phyloP scores from a whole-genome alignment of 1,140 invertebrate genomes.

The Palaemon carinicauda region DNA sequence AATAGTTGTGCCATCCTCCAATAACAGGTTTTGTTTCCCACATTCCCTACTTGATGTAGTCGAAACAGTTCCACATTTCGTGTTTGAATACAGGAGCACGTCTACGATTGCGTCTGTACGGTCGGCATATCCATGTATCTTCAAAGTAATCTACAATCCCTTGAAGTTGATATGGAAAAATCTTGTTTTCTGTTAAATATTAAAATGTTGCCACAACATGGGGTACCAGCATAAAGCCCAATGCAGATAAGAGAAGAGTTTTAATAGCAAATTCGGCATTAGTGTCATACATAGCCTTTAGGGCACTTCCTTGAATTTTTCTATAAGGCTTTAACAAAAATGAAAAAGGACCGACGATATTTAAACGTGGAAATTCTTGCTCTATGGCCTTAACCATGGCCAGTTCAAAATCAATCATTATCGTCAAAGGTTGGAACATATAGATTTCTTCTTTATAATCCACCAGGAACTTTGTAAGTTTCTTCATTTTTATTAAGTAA shows the following conservation, averaged over 20 bases:
- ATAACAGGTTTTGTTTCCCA: too few species aligned
- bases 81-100: too few species aligned
- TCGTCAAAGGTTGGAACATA: too few species aligned
- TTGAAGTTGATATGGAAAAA: background rate
- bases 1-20: background rate
- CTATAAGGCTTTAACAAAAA: background rate
- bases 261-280: constrained; percentile 12
- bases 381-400: constrained; percentile 7
- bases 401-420: too few species aligned
- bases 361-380: constrained; percentile 1
- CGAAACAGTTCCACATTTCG: too few species aligned
- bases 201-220: background rate
- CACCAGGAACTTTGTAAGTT: background rate
- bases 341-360: too few species aligned
- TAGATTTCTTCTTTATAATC: background rate
- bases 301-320: background rate
- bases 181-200: background rate
- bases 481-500: background rate
- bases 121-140: too few species aligned
- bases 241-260: constrained; percentile 5
- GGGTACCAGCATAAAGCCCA: background rate
- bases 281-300: background rate
- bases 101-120: too few species aligned
- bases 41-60: too few species aligned
- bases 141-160: too few species aligned